Evolutionary conservation across 2,113 vertebrate genomes (phyloP), one percentile per base, ranked within the genome.

Genomic region (Myiagra hebetior): DNA sequence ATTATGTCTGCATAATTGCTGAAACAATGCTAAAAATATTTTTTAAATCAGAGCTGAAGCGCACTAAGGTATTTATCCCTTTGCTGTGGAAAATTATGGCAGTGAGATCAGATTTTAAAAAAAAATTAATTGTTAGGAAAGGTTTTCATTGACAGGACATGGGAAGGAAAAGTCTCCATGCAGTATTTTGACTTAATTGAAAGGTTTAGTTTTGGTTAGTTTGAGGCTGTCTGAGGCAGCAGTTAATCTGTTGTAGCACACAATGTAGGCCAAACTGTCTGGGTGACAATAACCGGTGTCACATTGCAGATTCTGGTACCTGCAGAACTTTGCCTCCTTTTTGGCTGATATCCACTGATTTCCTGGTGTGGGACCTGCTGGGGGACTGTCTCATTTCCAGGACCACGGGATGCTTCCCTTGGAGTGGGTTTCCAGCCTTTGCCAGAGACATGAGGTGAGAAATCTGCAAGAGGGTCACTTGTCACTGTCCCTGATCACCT

Each of bases 401-500:
- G 27, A 49, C 30, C 22, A 4, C 2, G 50, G 47, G 30, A 28
- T 47, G 16, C 44, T 56, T 19, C 15, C 20, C 1, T 1, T 53
- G 65, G 14, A 19, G 37, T 13, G 26, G 6, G 10, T 46, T 95
- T 41, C 15, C 62, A 72, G 39, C 49, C 56, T 88, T 85, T 42
- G 30, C 15, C 47, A 68, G 49, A 72, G 49, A 15, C 0, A 0
- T n/a, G 17, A 69, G 22, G 23, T 49, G 46, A 55, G 26, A 70
- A 37, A 74, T 60, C 41, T 30, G 42, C 55, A 37, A 52, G 9
- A 31, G 9, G 5, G 7, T 56, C 4, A 0, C 30, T 41, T 15
- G 31, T 44, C 44, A 13, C 18, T 42, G 39, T 41, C 52, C 37
- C 17, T 2, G 1, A 2, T 53, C 15, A 13, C 10, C 46, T 49